Percentiles rank a stretch among this genome's conserved stretches.
phyloP scores from a whole-genome alignment of 2,113 vertebrate species.

The Neolamprologus falcicula region DNA sequence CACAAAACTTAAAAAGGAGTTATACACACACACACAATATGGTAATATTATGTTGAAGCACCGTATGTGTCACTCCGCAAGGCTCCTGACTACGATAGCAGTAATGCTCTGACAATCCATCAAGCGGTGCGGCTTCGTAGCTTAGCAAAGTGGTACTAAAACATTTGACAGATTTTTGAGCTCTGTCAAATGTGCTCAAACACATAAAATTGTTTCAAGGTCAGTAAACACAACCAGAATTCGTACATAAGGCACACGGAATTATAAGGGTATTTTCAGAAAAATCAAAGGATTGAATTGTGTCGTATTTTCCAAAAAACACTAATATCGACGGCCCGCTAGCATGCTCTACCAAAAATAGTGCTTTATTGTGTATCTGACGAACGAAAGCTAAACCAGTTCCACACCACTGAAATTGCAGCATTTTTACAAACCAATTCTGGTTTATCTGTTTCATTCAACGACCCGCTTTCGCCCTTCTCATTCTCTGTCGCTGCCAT shows the following conservation, averaged over 20 bases:
- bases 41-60: not conserved
- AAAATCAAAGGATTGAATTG: not conserved
- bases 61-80: not conserved
- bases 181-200: no score
- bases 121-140: rapidly evolving
- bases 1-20: not conserved
- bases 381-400: not conserved
- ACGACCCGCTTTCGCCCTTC: not conserved
- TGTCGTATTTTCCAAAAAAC: not conserved
- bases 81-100: not conserved
- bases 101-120: not conserved
- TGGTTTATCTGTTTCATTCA: not conserved
- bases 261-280: not conserved
- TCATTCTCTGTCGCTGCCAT: not conserved
- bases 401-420: not conserved
- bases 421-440: not conserved
- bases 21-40: not conserved
- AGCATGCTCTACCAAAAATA: not conserved
- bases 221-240: not conserved
- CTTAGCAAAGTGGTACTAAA: not conserved
- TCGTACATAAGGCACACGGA: rapidly evolving
- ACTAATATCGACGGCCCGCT: not conserved
- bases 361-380: not conserved
- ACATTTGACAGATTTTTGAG: not conserved
- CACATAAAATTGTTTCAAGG: not conserved